phyloP scores from a whole-genome alignment of 92 coral and sea anemone genomes.

The Zoanthus solanderi region DNA sequence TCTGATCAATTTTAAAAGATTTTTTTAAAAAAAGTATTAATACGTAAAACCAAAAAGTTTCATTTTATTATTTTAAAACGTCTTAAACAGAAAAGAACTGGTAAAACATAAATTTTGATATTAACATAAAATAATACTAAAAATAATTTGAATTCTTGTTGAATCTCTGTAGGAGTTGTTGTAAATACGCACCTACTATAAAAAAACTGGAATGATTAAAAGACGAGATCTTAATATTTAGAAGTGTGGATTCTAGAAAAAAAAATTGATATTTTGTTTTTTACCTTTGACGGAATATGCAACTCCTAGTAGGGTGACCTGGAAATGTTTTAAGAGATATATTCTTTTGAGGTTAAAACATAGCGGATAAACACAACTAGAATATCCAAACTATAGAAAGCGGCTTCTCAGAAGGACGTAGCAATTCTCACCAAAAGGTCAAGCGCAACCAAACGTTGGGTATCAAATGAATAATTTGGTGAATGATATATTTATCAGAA shows the following conservation, averaged over 20 bases:
- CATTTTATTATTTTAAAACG: too few species aligned
- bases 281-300: slow-evolving; percentile 13
- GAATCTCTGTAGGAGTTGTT: background rate
- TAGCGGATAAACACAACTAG: slow-evolving; percentile 24
- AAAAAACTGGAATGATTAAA: background rate
- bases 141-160: background rate
- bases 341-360: background rate
- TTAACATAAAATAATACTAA: background rate
- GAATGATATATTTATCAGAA: slow-evolving; percentile 28
- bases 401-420: slow-evolving; percentile 34
- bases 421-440: slow-evolving; percentile 35
- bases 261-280: background rate
- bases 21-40: too few species aligned
- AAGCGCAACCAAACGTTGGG: slow-evolving; percentile 17
- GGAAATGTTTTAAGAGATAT: slow-evolving; percentile 22
- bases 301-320: slow-evolving; percentile 1
- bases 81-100: background rate
- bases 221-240: background rate
- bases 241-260: background rate
- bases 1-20: too few species aligned
- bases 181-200: background rate
- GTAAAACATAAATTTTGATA: background rate
- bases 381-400: slow-evolving; percentile 39
- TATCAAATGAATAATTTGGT: slow-evolving; percentile 8
- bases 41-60: too few species aligned